Evolutionary conservation across 2,113 vertebrate genomes (phyloP).

Genomic region (Clarias batrachus): DNA sequence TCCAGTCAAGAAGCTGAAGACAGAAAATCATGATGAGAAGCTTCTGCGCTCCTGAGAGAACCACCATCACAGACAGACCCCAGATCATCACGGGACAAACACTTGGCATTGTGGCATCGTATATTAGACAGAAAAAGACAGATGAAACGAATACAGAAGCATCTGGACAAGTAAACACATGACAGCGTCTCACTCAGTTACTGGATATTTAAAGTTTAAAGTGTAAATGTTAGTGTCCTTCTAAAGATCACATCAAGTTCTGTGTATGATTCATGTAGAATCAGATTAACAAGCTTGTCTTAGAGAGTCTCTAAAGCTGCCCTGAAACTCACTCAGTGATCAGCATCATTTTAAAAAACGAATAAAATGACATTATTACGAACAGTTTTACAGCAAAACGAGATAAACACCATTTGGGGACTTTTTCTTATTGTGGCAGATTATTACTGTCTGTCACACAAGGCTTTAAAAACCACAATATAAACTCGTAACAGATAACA

Average conservation of each 20-base stretch:
- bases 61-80: background rate
- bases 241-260: background rate
- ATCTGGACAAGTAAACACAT: background rate
- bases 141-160: background rate
- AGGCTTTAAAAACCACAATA: no score
- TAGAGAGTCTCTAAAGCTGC: background rate
- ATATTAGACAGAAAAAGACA: background rate
- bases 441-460: no score
- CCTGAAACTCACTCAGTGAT: background rate
- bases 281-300: background rate
- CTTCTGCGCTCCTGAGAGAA: no score
- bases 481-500: no score
- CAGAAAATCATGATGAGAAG: background rate
- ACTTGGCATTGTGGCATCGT: background rate
- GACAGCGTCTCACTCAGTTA: background rate
- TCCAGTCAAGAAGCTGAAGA: background rate
- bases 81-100: background rate
- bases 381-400: no score
- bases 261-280: background rate
- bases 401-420: no score
- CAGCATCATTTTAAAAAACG: background rate
- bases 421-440: no score
- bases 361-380: background rate
- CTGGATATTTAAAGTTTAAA: background rate
- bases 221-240: background rate